Base-by-base conservation (phyloP, 64 coral and sea anemone genomes). In the Acropora yongei region DNA sequence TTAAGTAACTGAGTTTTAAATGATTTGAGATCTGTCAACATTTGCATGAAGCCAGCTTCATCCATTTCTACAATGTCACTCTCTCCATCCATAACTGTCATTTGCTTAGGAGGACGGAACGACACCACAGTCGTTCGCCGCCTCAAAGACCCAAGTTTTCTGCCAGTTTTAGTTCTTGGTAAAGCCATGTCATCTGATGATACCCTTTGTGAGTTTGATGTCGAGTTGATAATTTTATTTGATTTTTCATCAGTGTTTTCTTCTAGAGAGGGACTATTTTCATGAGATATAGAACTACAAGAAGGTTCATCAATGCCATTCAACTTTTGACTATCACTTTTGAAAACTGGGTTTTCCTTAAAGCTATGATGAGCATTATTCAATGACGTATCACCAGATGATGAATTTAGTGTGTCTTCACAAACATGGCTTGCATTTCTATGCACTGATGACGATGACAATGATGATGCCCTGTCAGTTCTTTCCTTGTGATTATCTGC, bases 1-100 rank as follows among this genome's bases (percentile, higher is more conserved):
- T 98, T 98, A 0, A 98, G 78, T 42, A 98, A 82, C 85, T 92
- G 91, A n/a, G 96, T 98, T 75, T 98, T 98, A 41, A 98, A 72
- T 45, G 78, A 73, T 60, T 93, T 86, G 10, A 98, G 78, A 19
- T 98, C 96, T 48, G 88, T 98, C 78, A 98, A 86, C 61, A 81
- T 83, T 16, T 91, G 93, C 49, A 95, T 45, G 57, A 95, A 94
- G 0, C 93, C 96, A 13, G 74, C 86, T 77, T 98, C 96, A 67
- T 98, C 96, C 51, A 98, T 95, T 55, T 94, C 90, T 49, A 98
- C 81, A 20, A 92, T 69, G 60, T 88, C 95, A 44, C 93, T 90
- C 30, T 94, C 89, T 83, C 73, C 58, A 60, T 90, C 88, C 46
- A 89, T 58, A 60, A 86, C 86, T 58, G 88, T 78, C 20, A 86